phyloP scores from a whole-genome alignment of 2,113 vertebrate genomes.

The Puntigrus tetrazona region DNA sequence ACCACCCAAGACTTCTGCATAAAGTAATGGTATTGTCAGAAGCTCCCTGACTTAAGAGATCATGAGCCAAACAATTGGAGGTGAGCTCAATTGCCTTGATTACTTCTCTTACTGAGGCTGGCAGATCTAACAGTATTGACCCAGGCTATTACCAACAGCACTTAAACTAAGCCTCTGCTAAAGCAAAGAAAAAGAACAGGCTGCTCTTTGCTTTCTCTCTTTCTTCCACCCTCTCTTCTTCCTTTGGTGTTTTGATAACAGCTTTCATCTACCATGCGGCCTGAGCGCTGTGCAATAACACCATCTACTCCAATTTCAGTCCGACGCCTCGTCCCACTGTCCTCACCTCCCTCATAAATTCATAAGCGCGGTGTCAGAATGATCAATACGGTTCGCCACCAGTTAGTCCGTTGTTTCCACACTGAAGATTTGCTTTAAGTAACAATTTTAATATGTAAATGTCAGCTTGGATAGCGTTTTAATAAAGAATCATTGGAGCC shows the following conservation, averaged over 20 bases:
- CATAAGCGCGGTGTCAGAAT: conserved; percentile 56
- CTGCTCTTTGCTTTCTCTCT: conserved; percentile 2
- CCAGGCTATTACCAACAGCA: conserved; percentile 18
- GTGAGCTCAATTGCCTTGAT: conserved; percentile 37
- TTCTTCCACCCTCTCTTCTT: background rate
- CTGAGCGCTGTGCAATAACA: conserved; percentile 2
- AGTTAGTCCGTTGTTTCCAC: conserved; percentile 63
- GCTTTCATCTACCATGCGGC: conserved; percentile 8
- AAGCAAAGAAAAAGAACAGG: conserved; percentile 5
- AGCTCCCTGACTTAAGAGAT: conserved; percentile 32
- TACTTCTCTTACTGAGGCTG: background rate
- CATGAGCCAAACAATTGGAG: conserved; percentile 29
- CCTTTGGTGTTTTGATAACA: background rate
- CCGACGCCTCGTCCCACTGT: conserved; percentile 10
- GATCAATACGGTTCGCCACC: conserved; percentile 59
- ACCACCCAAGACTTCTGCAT: conserved; percentile 9
- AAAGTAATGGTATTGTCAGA: conserved; percentile 33
- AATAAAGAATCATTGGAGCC: conserved; percentile 67
- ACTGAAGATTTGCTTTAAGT: conserved; percentile 63
- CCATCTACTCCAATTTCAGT: conserved; percentile 29
- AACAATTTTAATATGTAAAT: conserved; percentile 71
- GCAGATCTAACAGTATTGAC: conserved; percentile 25
- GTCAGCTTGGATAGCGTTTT: conserved; percentile 70
- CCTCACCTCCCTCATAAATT: conserved; percentile 41
- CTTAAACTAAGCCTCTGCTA: conserved; percentile 29